Percentiles rank a stretch among this genome's conserved stretches.
phyloP scores from a whole-genome alignment of 2,888 invertebrate genomes.

The Cataglyphis altisquamis region DNA sequence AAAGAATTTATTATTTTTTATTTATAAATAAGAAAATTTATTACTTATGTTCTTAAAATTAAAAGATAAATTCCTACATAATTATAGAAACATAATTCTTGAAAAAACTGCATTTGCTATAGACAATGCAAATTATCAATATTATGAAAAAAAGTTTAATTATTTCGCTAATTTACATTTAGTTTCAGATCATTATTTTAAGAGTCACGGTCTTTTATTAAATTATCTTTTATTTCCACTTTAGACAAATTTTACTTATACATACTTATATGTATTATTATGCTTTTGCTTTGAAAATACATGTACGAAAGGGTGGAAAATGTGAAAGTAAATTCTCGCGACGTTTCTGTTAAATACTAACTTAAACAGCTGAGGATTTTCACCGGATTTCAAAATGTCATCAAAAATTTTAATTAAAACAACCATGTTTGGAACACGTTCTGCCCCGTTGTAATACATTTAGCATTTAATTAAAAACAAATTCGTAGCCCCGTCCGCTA shows the following conservation, averaged over 20 bases:
- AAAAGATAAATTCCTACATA: neutral
- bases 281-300: slow-evolving; percentile 30
- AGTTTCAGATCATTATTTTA: neutral
- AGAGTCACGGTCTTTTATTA: neutral
- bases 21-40: no score
- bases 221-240: slow-evolving; percentile 15
- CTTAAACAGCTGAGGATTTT: neutral
- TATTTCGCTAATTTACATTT: neutral
- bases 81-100: neutral
- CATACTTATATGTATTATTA: slow-evolving; percentile 9
- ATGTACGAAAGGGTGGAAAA: neutral
- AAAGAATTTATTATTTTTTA: neutral
- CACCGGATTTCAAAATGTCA: neutral
- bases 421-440: neutral
- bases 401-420: slow-evolving; percentile 42
- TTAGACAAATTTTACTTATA: neutral
- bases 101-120: neutral
- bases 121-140: neutral
- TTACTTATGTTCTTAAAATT: neutral
- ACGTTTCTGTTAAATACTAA: slow-evolving; percentile 12
- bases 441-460: neutral
- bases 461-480: slow-evolving; percentile 36
- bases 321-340: slow-evolving; percentile 19
- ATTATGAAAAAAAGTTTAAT: neutral
- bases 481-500: neutral